These are phyloP conservation scores for Echinops telfairi DNA, from an alignment of 2,113 vertebrate species.

Conservation along the genomic window DNA sequence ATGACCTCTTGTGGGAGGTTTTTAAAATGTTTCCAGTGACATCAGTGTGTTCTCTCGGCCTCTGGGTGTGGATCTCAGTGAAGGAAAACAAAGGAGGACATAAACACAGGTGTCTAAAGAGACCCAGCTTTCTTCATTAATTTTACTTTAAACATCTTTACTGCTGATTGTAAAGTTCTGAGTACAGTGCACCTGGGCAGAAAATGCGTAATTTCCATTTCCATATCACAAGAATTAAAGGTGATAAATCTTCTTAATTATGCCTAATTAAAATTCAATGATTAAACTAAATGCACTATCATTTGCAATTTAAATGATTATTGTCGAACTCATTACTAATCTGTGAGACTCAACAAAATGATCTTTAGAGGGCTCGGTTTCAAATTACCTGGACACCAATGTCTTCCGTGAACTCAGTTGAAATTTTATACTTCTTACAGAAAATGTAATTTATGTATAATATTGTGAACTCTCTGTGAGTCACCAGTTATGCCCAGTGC, in stretches of 20 bases:
- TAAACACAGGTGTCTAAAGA: neutral
- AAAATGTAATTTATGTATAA: neutral
- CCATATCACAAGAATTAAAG: conserved; percentile 53
- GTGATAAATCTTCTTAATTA: conserved; percentile 55
- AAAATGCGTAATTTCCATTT: conserved; percentile 10
- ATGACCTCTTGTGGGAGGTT: neutral
- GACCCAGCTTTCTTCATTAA: neutral
- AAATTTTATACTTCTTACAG: conserved; percentile 35
- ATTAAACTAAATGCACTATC: conserved; percentile 50
- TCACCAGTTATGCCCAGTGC: conserved; percentile 15
- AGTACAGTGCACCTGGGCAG: neutral
- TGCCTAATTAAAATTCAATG: conserved; percentile 35
- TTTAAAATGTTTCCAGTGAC: conserved; percentile 8
- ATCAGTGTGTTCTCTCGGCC: neutral
- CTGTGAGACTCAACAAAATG: neutral
- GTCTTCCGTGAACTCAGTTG: neutral
- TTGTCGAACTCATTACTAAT: neutral
- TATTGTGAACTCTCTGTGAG: conserved; percentile 22
- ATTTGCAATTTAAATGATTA: conserved; percentile 50
- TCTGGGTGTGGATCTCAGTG: neutral
- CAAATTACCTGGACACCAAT: neutral
- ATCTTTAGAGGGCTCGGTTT: neutral
- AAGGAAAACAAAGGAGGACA: neutral
- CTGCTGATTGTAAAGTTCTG: neutral
- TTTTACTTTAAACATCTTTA: neutral